Base-by-base conservation (phyloP, 2,888 invertebrate genomes). In the Macrosoma leucophasiata region DNA sequence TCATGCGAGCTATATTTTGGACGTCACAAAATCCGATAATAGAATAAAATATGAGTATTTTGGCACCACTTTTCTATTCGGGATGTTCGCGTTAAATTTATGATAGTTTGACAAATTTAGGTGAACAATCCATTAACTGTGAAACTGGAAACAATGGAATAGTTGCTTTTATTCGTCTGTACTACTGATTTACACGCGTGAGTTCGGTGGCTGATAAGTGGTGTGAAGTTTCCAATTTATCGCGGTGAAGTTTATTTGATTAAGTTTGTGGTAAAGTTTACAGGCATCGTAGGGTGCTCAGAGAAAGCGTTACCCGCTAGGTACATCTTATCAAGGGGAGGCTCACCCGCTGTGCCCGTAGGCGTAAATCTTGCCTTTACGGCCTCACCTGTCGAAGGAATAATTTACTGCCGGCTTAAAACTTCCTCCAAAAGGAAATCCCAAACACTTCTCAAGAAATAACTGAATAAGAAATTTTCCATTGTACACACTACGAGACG, bases 331-430 rank as follows among this genome's bases (percentile, higher is more conserved):
- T 77, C 79, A 71, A 65, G 63, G 70, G 71, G 67, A 63, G 59
- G 63, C 59, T 66, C 68, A 57, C 69, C 70, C 71, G 68, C 58
- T 58, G 69, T 63, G 67, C 68, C 77, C 68, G 60, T 62, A 58
- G 65, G 72, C 78, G 78, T 84, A 84, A 82, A 84, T 84, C 82
- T 82, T 78, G 62, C 79, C 76, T 81, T 79, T 78, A 82, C 82
- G 71, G 74, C 78, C 77, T 77, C 73, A 82, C 82, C 82, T 84
- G 82, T 81, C 82, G 77, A 79, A 71, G 62, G 77, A 78, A 81
- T 82, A 84, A 84, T 84, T 82, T 84, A 84, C 77, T 76, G 72
- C 73, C 59, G 65, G 75, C 79, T 84, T 79, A 81, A 82, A 84
- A 82, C 75, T 82, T 81, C 70, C 68, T 56, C 61, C 62, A 57